phyloP scores from a whole-genome alignment of 2,797 vertebrate genomes.

The Melanitta fusca region DNA sequence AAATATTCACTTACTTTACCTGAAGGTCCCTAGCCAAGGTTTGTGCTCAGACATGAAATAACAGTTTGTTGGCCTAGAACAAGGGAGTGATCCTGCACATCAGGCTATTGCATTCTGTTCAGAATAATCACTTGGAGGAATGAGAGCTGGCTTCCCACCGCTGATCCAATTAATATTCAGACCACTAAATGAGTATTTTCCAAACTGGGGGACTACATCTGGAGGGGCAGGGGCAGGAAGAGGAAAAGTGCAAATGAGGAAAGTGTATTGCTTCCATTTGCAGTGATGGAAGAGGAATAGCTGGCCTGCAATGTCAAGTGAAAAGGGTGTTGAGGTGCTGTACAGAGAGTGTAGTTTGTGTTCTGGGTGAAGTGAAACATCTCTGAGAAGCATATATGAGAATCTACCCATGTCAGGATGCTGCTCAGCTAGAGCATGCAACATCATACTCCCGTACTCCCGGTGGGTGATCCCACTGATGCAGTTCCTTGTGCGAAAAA shows the following conservation, averaged over 20 bases:
- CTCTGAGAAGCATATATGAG: neutral
- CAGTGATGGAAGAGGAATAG: neutral
- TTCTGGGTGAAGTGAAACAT: neutral
- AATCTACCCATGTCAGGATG: neutral
- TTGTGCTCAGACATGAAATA: neutral
- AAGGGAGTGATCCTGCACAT: neutral
- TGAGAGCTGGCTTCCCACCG: neutral
- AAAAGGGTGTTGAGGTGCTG: neutral
- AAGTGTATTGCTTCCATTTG: neutral
- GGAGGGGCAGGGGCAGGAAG: neutral
- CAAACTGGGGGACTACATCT: neutral
- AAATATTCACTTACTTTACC: neutral
- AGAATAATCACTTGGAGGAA: neutral
- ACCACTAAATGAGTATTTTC: neutral
- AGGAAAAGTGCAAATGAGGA: neutral
- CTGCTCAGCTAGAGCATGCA: neutral
- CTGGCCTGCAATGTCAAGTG: neutral
- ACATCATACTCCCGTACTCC: accelerated
- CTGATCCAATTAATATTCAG: neutral
- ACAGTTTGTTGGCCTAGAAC: neutral
- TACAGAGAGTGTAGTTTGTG: neutral
- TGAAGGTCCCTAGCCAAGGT: neutral
- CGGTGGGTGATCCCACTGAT: neutral
- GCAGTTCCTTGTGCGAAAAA: neutral
- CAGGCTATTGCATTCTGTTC: neutral